Percentiles rank a stretch among this genome's conserved stretches.
These are phyloP conservation scores for Melanaphis sacchari DNA, from an alignment of 1,140 invertebrate species.

Conservation along the genomic window DNA sequence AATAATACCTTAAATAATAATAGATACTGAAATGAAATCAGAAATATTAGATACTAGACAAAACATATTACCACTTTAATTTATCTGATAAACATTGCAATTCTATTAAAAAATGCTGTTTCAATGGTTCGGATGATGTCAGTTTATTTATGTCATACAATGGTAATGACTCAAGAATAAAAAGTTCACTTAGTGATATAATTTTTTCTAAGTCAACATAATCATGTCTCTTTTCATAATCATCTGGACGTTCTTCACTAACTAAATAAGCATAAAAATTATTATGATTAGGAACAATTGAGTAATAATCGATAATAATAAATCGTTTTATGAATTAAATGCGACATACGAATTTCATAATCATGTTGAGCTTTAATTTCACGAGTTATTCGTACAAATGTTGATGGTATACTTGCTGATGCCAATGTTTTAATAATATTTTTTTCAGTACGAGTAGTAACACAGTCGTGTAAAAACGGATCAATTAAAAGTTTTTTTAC, in stretches of 20 bases:
- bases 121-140: constrained; percentile 28
- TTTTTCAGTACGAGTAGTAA: not conserved
- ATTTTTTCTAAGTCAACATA: constrained; percentile 38
- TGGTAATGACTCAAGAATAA: constrained; percentile 2
- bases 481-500: constrained; percentile 26
- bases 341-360: constrained; percentile 33
- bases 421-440: not conserved
- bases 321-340: not conserved
- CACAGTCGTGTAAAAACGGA: constrained; percentile 34
- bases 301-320: not conserved
- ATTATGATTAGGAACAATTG: not conserved
- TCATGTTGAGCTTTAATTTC: constrained; percentile 34
- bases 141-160: not conserved
- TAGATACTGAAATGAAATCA: not conserved
- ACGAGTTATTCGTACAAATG: constrained; percentile 30
- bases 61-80: constrained; percentile 31
- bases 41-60: not conserved
- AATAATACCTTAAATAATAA: not conserved
- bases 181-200: constrained; percentile 30
- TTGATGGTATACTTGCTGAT: not conserved
- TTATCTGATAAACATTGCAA: constrained; percentile 19
- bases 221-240: not conserved
- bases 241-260: constrained; percentile 1
- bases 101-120: constrained; percentile 33
- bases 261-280: not conserved